Evolutionary conservation across 2,113 vertebrate genomes (phyloP).

Genomic region (Chauna torquata): DNA sequence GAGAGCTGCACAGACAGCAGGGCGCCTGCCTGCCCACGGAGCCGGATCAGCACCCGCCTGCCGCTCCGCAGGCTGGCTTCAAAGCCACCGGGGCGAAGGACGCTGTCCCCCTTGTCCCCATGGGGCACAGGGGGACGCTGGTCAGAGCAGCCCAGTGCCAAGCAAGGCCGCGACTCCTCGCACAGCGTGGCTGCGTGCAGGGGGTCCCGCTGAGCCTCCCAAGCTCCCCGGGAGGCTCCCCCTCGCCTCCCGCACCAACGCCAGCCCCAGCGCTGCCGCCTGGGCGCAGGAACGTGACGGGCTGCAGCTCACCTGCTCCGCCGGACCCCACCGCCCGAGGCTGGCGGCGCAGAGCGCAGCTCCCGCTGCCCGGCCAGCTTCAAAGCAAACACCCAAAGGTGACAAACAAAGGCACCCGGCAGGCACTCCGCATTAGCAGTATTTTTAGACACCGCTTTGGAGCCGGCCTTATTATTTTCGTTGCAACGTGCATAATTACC

Average conservation of each 20-base stretch:
- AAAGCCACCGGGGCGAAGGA: no score
- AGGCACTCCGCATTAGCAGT: constrained; percentile 53
- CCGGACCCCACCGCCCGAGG: background rate
- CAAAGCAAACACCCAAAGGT: constrained; percentile 52
- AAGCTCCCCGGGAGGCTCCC: no score
- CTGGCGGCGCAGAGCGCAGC: fast-evolving
- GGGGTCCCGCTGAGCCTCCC: no score
- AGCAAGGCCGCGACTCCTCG: no score
- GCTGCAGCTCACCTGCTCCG: background rate
- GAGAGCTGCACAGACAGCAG: background rate
- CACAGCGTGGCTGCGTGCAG: no score
- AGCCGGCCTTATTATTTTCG: constrained; percentile 70
- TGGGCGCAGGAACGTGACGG: fast-evolving
- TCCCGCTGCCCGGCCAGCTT: fast-evolving
- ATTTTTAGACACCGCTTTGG: constrained; percentile 65
- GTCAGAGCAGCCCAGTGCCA: no score
- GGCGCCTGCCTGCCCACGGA: fast-evolving
- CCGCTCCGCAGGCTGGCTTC: no score
- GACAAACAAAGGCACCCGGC: constrained; percentile 44
- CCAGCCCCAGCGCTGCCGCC: no score
- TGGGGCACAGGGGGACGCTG: no score
- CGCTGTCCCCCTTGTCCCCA: no score
- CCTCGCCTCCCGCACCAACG: background rate
- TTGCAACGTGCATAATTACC: constrained; percentile 70
- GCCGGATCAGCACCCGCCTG: background rate